Percentiles rank a stretch among this genome's conserved stretches.
phyloP scores from a whole-genome alignment of 2,113 vertebrate genomes.

The Galeopterus variegatus region DNA sequence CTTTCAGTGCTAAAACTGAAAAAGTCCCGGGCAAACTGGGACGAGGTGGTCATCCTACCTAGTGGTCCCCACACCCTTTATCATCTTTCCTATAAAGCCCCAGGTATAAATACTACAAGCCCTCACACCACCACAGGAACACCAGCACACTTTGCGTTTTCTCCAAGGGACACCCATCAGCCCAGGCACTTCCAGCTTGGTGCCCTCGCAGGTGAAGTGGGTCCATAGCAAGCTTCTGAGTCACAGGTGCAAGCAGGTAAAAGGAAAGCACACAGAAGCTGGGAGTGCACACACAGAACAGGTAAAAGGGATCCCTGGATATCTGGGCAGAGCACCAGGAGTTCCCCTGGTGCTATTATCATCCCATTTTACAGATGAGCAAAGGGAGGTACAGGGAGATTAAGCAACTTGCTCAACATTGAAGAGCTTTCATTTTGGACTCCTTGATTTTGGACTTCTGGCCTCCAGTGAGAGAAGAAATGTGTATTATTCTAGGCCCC shows the following conservation, averaged over 20 bases:
- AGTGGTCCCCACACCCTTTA: not conserved
- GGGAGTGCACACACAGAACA: fast-evolving
- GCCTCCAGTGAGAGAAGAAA: not conserved
- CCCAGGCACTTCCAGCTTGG: fast-evolving
- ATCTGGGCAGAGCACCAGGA: not conserved
- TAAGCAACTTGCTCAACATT: not conserved
- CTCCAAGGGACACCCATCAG: not conserved
- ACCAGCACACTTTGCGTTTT: not conserved
- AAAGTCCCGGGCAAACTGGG: too few relatives aligned
- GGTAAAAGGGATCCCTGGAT: not conserved
- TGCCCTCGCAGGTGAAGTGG: not conserved
- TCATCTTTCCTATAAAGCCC: not conserved
- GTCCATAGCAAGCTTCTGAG: not conserved
- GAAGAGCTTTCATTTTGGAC: not conserved
- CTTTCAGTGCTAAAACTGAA: not conserved
- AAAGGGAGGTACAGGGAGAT: not conserved
- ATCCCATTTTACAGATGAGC: not conserved
- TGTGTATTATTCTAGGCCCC: not conserved
- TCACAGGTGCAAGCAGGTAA: not conserved
- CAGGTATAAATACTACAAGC: not conserved
- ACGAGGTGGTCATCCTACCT: not conserved
- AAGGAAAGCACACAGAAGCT: not conserved
- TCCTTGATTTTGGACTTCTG: not conserved
- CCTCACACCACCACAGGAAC: fast-evolving
- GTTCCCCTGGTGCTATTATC: too few relatives aligned